These are phyloP conservation scores for Brachyrhaphis roseni DNA, from an alignment of 2,797 vertebrate genomes.

Conservation along the genomic window DNA sequence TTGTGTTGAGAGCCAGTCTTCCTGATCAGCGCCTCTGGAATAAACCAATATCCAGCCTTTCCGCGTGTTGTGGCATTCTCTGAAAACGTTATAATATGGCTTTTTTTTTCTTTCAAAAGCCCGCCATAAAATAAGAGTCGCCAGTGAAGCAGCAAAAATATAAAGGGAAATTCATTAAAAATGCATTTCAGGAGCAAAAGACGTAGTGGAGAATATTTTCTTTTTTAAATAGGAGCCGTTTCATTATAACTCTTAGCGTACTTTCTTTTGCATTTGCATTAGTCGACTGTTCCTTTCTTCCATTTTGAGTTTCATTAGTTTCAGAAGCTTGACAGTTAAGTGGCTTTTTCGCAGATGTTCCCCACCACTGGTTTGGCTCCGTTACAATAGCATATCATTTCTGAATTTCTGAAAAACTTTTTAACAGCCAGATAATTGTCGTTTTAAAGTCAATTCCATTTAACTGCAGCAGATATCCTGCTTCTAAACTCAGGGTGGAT, in stretches of 20 bases:
- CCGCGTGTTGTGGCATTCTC: conserved; percentile 99
- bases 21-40: conserved; percentile 99
- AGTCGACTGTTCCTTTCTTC: conserved; percentile 97
- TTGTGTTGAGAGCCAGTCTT: conserved; percentile 99
- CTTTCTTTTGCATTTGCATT: conserved; percentile 99
- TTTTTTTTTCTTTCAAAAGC: conserved; percentile 87
- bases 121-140: conserved; percentile 95
- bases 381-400: conserved; percentile 84
- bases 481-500: conserved; percentile 50
- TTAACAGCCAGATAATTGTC: conserved; percentile 81
- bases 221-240: conserved; percentile 99
- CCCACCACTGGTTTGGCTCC: conserved; percentile 83
- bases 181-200: conserved; percentile 99
- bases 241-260: conserved; percentile 99
- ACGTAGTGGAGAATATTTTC: conserved; percentile 99
- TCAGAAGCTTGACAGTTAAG: conserved; percentile 87
- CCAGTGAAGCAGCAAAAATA: conserved; percentile 99
- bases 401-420: conserved; percentile 78
- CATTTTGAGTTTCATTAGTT: conserved; percentile 99
- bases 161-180: conserved; percentile 99
- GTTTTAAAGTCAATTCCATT: conserved; percentile 68
- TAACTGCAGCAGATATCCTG: conserved; percentile 71
- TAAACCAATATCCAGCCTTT: conserved; percentile 99
- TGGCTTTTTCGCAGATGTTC: conserved; percentile 86
- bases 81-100: conserved; percentile 94